phyloP scores from a whole-genome alignment of 2,888 invertebrate species.

The Osmoderma eremita region DNA sequence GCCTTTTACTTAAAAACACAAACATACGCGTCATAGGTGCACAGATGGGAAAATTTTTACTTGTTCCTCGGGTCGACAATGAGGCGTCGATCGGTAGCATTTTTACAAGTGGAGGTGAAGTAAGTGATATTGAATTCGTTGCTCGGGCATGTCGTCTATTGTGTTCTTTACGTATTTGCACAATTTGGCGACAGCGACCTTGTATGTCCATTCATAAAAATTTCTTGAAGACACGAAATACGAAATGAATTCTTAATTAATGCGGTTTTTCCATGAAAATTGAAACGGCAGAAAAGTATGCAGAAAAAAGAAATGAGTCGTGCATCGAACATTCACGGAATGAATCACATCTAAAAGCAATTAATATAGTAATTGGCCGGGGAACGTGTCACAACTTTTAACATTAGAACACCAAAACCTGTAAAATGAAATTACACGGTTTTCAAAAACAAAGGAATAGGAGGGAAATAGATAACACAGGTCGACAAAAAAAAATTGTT shows the following conservation, averaged over 20 bases:
- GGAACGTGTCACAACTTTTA: no score
- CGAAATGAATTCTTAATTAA: background rate
- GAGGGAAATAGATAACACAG: background rate
- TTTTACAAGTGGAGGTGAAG: background rate
- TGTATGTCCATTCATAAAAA: slow-evolving; percentile 29
- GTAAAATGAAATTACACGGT: no score
- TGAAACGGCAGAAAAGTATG: no score
- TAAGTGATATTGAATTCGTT: slow-evolving; percentile 12
- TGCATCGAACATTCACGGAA: no score
- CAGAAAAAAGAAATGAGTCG: no score
- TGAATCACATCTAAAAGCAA: no score
- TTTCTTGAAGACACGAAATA: background rate
- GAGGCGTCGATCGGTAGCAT: slow-evolving; percentile 6
- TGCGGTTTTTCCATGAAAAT: slow-evolving; percentile 3
- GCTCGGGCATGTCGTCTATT: slow-evolving; percentile 16
- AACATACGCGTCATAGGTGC: slow-evolving; percentile 1
- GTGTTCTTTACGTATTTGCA: slow-evolving; percentile 17
- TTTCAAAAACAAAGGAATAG: background rate
- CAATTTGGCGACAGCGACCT: slow-evolving; percentile 27
- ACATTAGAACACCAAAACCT: no score
- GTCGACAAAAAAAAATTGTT: background rate
- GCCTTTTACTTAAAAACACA: slow-evolving; percentile 30
- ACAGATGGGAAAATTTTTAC: slow-evolving; percentile 7
- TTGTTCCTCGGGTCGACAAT: slow-evolving; percentile 1
- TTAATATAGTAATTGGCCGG: no score